A percentile compares a stretch with the other conserved stretches of the same genome.
phyloP scores from a whole-genome alignment of 2,113 vertebrate genomes.

The Verasper variegatus region DNA sequence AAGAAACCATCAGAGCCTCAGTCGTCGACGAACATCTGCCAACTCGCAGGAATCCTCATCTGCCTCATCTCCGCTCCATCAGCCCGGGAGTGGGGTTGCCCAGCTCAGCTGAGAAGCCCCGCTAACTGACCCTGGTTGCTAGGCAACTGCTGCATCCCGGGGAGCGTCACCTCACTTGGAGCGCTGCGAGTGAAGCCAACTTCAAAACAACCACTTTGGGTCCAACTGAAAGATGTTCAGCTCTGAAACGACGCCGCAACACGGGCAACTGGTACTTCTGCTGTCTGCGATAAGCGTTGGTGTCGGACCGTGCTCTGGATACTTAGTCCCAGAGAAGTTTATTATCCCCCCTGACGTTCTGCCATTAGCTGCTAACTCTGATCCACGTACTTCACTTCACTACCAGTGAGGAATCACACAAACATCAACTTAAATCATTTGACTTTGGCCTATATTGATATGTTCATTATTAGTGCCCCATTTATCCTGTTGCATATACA shows the following conservation, averaged over 20 bases:
- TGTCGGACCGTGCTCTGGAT: not conserved
- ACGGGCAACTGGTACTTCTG: not conserved
- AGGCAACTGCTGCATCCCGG: not conserved
- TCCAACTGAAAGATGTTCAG: not conserved
- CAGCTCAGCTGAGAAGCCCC: not conserved
- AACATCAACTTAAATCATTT: too few species aligned
- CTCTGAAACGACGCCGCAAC: not conserved
- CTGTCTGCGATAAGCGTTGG: not conserved
- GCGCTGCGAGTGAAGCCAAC: not conserved
- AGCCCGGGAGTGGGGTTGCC: not conserved
- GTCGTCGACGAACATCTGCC: not conserved
- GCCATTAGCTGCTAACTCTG: not conserved
- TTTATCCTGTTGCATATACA: too few species aligned
- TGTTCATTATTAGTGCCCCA: too few species aligned
- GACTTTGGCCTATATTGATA: too few species aligned
- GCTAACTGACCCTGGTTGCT: not conserved
- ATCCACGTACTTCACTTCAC: not conserved
- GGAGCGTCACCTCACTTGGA: not conserved
- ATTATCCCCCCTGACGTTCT: not conserved
- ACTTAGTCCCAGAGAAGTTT: not conserved
- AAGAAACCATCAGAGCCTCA: not conserved
- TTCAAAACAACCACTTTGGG: not conserved
- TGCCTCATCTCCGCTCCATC: not conserved
- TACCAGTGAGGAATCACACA: not conserved
- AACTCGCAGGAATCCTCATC: not conserved